Evolutionary conservation across 2,113 vertebrate genomes (phyloP).

Genomic region (Pseudorhombus dupliciocellatus): DNA sequence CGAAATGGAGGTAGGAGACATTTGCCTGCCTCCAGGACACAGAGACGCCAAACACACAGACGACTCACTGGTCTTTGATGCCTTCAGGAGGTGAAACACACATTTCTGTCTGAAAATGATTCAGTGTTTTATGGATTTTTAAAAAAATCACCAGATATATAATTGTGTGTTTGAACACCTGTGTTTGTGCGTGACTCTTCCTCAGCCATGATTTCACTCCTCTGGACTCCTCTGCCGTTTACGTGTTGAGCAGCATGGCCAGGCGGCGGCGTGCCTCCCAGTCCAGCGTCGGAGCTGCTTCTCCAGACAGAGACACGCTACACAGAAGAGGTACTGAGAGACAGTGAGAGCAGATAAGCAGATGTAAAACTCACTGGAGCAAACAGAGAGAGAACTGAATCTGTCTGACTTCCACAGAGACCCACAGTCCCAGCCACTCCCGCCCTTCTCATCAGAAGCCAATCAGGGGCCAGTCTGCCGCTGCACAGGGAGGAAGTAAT

Average conservation of each 20-base stretch:
- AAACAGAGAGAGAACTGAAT: too few species aligned
- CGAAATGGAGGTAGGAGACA: constrained; percentile 92
- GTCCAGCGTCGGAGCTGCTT: constrained; percentile 86
- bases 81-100: constrained; percentile 90
- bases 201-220: constrained; percentile 96
- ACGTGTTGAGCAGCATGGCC: constrained; percentile 97
- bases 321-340: constrained; percentile 27
- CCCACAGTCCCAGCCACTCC: constrained; percentile 69
- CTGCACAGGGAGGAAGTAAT: constrained; percentile 84
- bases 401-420: constrained; percentile 29
- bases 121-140: background rate
- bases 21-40: constrained; percentile 98
- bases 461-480: constrained; percentile 80
- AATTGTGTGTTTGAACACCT: background rate
- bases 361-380: background rate
- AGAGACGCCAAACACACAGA: constrained; percentile 96
- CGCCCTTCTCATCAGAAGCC: constrained; percentile 80
- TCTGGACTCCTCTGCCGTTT: constrained; percentile 96
- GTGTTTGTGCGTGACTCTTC: constrained; percentile 1
- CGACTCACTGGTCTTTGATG: constrained; percentile 97
- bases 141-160: background rate
- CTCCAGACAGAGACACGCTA: constrained; percentile 77
- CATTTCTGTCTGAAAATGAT: background rate
- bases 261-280: constrained; percentile 91
- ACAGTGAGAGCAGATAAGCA: background rate